Base-by-base conservation (phyloP, 2,113 vertebrate species). In the Muscicapa adusta region DNA sequence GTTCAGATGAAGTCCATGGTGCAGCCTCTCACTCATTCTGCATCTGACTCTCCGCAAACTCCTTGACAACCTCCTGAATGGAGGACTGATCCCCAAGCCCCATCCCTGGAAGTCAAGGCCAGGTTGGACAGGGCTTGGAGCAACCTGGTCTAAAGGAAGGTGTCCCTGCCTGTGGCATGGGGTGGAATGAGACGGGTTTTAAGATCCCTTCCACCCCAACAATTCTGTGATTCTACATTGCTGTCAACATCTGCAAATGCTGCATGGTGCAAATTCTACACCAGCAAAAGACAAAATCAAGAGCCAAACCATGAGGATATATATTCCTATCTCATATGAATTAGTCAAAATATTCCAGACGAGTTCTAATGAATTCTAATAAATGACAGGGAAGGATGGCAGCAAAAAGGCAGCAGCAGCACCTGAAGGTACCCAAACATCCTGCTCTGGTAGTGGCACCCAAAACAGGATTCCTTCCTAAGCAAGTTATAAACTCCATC, bases 11-110 rank as follows among this genome's bases (percentile, higher is more conserved):
- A 53, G 29, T 5, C 71, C 43, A 5, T 0, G 17, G 34, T 16
- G 34, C 24, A 18, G 43, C 12, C 26, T 9, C 25, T 62, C 3
- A 2, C 9, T 28, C 34, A 5, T 29, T 20, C 53, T 28, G 24
- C 6, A 19, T 20, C 1, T 36, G 42, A 38, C 63, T 61, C 36
- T 36, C 73, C 65, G 43, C 10, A 28, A 77, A 45, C 42, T 23
- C 70, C 56, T 17, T 16, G n/a, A 33, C 0, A 4, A 40, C 2
- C 13, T 67, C 71, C 43, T 36, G 23, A 51, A 25, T 0, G 0
- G 7, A 73, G 18, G 6, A n/a, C 12, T 6, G 3, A 48, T 4
- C 12, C 23, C 33, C 38, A 24, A 10, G 14, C 9, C 24, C 23
- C n/a, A 58, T 51, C 23, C 23, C 76, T n/a, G 36, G 36, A 10